Evolutionary conservation across 2,888 invertebrate genomes (phyloP), one percentile per base, ranked within the genome.

Genomic region (Melanargia galathea): DNA sequence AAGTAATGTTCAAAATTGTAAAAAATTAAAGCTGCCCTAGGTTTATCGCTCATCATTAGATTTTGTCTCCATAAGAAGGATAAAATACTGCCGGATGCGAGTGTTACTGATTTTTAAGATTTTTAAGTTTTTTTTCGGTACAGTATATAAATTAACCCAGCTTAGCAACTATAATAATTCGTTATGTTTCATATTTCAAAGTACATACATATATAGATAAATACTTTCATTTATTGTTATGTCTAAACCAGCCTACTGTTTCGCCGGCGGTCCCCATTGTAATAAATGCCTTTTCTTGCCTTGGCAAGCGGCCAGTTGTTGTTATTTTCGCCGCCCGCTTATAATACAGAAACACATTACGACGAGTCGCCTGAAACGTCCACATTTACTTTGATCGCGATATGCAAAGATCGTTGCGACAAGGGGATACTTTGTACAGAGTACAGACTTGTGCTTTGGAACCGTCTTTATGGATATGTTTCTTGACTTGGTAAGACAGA

Each of bases 231-330:
- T 35, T 38, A 38, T 18, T 43, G 40, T 48, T 22, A 48, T 16
- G 35, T 48, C 58, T 58, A 22, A 58, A 48, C 46, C 58, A 48
- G 58, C 58, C 48, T 48, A 48, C 58, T 48, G 59, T 70, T 68
- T 62, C 62, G 63, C 63, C 52, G 60, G 54, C 57, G 60, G 63
- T 61, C 56, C 66, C 67, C 71, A 77, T 76, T 75, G 74, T 73
- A 79, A 76, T 76, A 76, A 81, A 80, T 76, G 75, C 76, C 76
- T 78, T 76, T 77, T 73, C 73, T 74, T 71, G 66, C 62, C 63
- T 74, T 82, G 83, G 83, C 81, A 65, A 68, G 65, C 67, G 60
- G 80, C 83, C 83, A 83, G 76, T 71, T 67, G 75, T 73, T 76
- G 74, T 77, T 73, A 75, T 75, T 77, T 80, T 76, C 75, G 69